Evolutionary conservation across 1,140 invertebrate genomes (phyloP).

Genomic region (Stenopsyche tienmushanensis): DNA sequence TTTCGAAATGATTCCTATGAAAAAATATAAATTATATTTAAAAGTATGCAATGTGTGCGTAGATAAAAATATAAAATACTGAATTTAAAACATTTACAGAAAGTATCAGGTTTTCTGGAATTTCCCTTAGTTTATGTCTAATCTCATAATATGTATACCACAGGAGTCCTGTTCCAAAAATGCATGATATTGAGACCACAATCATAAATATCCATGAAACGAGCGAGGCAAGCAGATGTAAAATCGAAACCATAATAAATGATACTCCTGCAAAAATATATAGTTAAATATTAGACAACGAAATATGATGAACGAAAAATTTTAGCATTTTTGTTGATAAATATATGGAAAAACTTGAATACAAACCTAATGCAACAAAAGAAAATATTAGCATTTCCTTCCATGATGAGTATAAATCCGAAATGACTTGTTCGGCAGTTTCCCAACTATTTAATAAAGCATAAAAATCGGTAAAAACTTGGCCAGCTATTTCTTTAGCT

Average conservation of each 20-base stretch:
- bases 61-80: slow-evolving; percentile 11
- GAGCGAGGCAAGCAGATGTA: slow-evolving; percentile 79
- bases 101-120: slow-evolving; percentile 53
- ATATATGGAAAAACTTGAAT: background rate
- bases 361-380: slow-evolving; percentile 76
- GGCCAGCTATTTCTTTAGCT: slow-evolving; percentile 60
- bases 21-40: slow-evolving; percentile 29
- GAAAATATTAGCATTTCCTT: slow-evolving; percentile 80
- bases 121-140: slow-evolving; percentile 66
- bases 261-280: slow-evolving; percentile 69
- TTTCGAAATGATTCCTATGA: slow-evolving; percentile 82
- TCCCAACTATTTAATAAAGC: slow-evolving; percentile 84
- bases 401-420: slow-evolving; percentile 86
- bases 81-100: slow-evolving; percentile 32
- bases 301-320: background rate
- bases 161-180: slow-evolving; percentile 74
- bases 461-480: slow-evolving; percentile 72
- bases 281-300: background rate
- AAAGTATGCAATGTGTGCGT: too few relatives aligned
- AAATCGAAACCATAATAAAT: slow-evolving; percentile 77
- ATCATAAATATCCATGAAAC: slow-evolving; percentile 87
- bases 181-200: slow-evolving; percentile 70
- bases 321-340: background rate
- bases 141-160: slow-evolving; percentile 90
- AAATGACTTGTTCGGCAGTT: slow-evolving; percentile 80